Base-by-base conservation (phyloP, 2,797 vertebrate genomes). In the Antrozous pallidus region DNA sequence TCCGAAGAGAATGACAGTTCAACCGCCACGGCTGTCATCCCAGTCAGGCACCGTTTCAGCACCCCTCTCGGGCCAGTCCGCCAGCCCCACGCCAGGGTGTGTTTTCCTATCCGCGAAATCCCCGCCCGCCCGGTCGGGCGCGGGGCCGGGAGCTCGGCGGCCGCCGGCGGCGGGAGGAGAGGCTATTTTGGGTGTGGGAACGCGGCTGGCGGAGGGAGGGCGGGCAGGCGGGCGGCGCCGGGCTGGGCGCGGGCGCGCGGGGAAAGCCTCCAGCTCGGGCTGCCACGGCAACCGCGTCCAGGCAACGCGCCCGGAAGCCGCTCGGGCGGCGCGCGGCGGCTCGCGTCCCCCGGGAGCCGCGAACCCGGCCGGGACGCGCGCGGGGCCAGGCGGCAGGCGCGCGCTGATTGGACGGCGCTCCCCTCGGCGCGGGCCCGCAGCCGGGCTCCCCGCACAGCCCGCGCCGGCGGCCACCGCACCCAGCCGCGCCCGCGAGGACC, bases 261-360 rank as follows among this genome's bases (percentile, higher is more conserved):
- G 97, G 95, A 96, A 97, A 96, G 95, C 96, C 96, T 96, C 96
- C 91, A 54, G 96, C 95, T 93, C 89, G 74, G 92, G 98, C 98
- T 98, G 95, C 98, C 97, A 98, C 97, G 97, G 98, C 84, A 98
- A 98, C 98, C 88, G 98, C 98, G 98, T 98, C 98, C 98, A 98
- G 98, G 98, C 98, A 98, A 98, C 98, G 45, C 94, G 96, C 96
- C 94, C 96, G 97, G 97, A 94, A 93, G 87, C 93, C 61, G 88
- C 92, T 92, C 49, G 92, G 93, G 96, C 70, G 63, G 96, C 94
- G 96, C 96, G 96, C 95, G 82, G 91, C 88, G 51, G 95, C 95
- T 93, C 85, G 95, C 85, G 31, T 45, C 88, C 79, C 83, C 42
- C 49, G 18, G 80, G 95, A 95, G 88, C 92, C 69, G 95, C 91